phyloP scores from a whole-genome alignment of 2,888 invertebrate genomes.

The Electrophaes corylata region DNA sequence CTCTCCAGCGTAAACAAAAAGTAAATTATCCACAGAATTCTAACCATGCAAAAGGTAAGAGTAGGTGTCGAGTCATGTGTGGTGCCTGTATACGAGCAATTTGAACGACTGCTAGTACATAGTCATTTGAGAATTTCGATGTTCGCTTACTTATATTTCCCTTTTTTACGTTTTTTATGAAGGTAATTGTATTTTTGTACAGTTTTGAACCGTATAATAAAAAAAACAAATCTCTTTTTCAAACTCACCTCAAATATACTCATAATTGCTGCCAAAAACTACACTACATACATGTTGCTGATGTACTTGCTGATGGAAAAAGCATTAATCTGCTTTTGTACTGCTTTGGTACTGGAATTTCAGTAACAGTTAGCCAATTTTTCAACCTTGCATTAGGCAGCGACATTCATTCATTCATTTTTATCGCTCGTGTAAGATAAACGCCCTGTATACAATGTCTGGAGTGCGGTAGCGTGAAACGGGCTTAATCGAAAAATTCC shows the following conservation, averaged over 20 bases:
- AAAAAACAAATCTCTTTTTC: too few species aligned
- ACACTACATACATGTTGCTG: too few species aligned
- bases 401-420: slow-evolving; percentile 7
- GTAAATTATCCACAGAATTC: slow-evolving; percentile 28
- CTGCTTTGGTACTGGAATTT: too few species aligned
- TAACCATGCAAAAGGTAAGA: slow-evolving; percentile 23
- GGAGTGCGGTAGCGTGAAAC: slow-evolving; percentile 41
- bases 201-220: too few species aligned
- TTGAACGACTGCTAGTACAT: not conserved
- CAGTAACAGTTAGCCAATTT: not conserved
- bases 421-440: slow-evolving; percentile 36
- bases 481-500: slow-evolving; percentile 66
- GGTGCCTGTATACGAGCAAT: slow-evolving; percentile 30
- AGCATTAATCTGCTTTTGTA: too few species aligned
- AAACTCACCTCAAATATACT: too few species aligned
- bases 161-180: too few species aligned
- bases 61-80: slow-evolving; percentile 55
- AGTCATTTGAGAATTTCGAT: too few species aligned
- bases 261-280: too few species aligned
- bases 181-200: too few species aligned
- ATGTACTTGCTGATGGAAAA: too few species aligned
- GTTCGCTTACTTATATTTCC: too few species aligned
- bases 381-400: not conserved
- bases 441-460: slow-evolving; percentile 36
- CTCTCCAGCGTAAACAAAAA: slow-evolving; percentile 18